Base-by-base conservation (phyloP, 2,113 vertebrate genomes). In the Prunella himalayana region DNA sequence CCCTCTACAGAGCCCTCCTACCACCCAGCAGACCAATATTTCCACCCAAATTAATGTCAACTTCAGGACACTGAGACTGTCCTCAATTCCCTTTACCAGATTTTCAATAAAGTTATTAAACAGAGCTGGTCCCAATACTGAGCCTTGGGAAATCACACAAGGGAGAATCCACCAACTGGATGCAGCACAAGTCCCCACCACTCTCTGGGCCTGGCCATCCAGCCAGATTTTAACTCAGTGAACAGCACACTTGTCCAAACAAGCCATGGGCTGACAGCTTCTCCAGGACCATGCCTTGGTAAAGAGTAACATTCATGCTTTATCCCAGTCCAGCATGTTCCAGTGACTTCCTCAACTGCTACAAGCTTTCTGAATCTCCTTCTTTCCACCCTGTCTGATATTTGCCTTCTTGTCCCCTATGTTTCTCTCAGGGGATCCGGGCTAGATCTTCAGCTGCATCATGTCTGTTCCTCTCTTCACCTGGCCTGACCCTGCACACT, bases 231-330 rank as follows among this genome's bases (percentile, higher is more conserved):
- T 24, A 30, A 13, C 35, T 35, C 42, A 57, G 30, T 24, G 30
- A 49, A 15, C 49, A 30, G 10, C 8, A 19, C 5, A 30, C 30
- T 17, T 56, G 28, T n/a, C 23, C 0, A 0, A 47, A 15, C 2
- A 5, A 64, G 7, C 41, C 15, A 23, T 8, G 10, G 27, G 28
- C 23, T 41, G 23, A 13, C n/a, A 19, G 6, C 35, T 65, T 75
- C 20, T 66, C 24, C 42, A 66, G 30, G 24, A 41, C 15, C 27
- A 18, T 8, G 10, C 30, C 24, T 65, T n/a, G 8, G 20, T 22
- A 56, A 60, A 64, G 11, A 39, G n/a, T 23, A 49, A 65, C 5
- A 45, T 45, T 80, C 6, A 2, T 37, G 57, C 13, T 56, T 76
- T 33, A 42, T 57, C 8, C 9, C 22, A n/a, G 57, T 28, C 51